phyloP scores from a whole-genome alignment of 1,140 invertebrate genomes.

The Aphelinus atriplicis region DNA sequence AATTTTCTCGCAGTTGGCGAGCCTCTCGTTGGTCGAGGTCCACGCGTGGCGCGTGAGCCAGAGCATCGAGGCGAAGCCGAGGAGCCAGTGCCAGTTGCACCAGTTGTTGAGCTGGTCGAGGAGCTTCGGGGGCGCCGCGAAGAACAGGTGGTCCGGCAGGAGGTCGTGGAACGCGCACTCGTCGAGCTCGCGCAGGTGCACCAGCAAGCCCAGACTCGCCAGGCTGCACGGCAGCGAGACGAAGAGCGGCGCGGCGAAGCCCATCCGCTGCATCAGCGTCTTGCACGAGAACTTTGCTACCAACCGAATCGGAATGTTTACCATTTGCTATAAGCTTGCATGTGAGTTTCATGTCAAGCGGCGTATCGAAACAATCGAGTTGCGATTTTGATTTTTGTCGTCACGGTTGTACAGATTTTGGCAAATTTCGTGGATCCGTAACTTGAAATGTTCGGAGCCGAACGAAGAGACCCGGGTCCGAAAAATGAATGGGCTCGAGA shows the following conservation, averaged over 20 bases:
- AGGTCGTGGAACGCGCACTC: conserved; percentile 71
- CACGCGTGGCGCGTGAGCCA: conserved; percentile 88
- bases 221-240: conserved; percentile 76
- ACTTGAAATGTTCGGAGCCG: too few relatives aligned
- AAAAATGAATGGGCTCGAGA: too few relatives aligned
- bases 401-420: too few relatives aligned
- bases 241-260: conserved; percentile 81
- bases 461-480: too few relatives aligned
- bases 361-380: too few relatives aligned
- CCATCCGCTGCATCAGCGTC: conserved; percentile 84
- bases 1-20: conserved; percentile 82
- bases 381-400: too few relatives aligned
- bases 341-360: too few relatives aligned
- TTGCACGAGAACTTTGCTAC: conserved; percentile 83
- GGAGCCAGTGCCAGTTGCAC: conserved; percentile 77
- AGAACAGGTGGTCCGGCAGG: conserved; percentile 77
- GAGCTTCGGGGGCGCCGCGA: conserved; percentile 69
- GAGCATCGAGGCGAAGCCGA: conserved; percentile 80
- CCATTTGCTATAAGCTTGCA: too few relatives aligned
- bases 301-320: conserved; percentile 19
- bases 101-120: conserved; percentile 69
- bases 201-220: conserved; percentile 71
- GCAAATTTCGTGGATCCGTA: too few relatives aligned
- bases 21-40: conserved; percentile 79
- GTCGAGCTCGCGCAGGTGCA: conserved; percentile 70